Conservation (phyloP, 1,140 invertebrate genomes). For the Capitella teleta region DNA sequence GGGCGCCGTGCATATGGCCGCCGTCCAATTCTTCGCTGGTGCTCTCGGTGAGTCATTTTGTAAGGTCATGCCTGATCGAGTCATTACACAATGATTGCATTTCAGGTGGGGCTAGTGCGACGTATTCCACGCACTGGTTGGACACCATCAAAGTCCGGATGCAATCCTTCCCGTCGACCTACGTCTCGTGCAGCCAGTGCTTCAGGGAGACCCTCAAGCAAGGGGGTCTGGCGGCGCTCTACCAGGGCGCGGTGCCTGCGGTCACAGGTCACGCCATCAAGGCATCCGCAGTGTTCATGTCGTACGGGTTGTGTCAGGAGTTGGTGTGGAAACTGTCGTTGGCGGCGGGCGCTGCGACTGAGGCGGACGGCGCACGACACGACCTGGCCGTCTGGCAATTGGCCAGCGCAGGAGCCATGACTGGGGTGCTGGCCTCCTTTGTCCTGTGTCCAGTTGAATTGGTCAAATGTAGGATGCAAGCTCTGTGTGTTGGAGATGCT, state of each 20-base stretch:
- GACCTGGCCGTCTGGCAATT: conserved; percentile 4
- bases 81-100: no score
- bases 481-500: not conserved
- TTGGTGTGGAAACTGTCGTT: not conserved
- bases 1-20: no score
- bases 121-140: conserved; percentile 6
- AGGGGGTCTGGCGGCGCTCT: not conserved
- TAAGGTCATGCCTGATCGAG: no score
- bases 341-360: not conserved
- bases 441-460: conserved; percentile 6
- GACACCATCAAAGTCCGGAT: conserved; percentile 8
- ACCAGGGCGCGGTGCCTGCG: conserved; percentile 5
- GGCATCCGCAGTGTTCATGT: conserved; percentile 4
- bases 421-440: conserved; percentile 1
- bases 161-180: not conserved
- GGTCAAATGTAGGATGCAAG: conserved; percentile 6
- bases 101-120: conserved; percentile 4
- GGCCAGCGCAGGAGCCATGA: conserved; percentile 5
- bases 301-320: conserved; percentile 6
- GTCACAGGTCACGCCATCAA: not conserved
- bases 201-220: not conserved
- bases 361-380: no score
- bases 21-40: no score
- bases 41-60: no score
- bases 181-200: not conserved